Evolutionary conservation across 2,888 invertebrate species (phyloP).

Genomic region (Bursaphelenchus okinawaensis): DNA sequence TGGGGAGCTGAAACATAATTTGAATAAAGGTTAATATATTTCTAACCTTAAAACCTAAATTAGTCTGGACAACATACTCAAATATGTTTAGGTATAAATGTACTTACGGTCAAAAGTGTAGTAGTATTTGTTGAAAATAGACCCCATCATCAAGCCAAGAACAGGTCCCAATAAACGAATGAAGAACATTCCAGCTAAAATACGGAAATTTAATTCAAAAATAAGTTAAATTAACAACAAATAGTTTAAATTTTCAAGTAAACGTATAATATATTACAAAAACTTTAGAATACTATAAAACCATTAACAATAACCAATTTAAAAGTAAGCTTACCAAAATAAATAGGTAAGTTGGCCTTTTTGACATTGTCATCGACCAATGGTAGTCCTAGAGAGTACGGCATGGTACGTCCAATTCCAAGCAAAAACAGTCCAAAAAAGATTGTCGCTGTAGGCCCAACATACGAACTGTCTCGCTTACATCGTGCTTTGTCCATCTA

Average conservation of each 20-base stretch:
- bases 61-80: neutral
- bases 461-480: constrained; percentile 32
- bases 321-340: constrained; percentile 43
- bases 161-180: constrained; percentile 57
- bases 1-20: constrained; percentile 44
- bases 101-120: constrained; percentile 47
- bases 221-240: too few species aligned
- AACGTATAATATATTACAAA: neutral
- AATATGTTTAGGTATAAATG: neutral
- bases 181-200: constrained; percentile 57
- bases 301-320: too few species aligned
- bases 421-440: constrained; percentile 55
- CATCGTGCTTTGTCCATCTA: constrained; percentile 28
- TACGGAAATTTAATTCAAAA: too few species aligned
- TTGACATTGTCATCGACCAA: constrained; percentile 58
- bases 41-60: neutral
- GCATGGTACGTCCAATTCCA: constrained; percentile 58
- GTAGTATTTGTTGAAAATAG: constrained; percentile 51
- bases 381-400: constrained; percentile 56
- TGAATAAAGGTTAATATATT: constrained; percentile 10
- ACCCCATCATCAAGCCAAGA: constrained; percentile 53
- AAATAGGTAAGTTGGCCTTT: constrained; percentile 53
- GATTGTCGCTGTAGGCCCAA: constrained; percentile 54
- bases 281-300: neutral
- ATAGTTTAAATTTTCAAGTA: constrained; percentile 1